Percentiles rank a stretch among this genome's conserved stretches.
Conservation (phyloP, 2,113 vertebrate species). For the Lutjanus erythropterus region DNA sequence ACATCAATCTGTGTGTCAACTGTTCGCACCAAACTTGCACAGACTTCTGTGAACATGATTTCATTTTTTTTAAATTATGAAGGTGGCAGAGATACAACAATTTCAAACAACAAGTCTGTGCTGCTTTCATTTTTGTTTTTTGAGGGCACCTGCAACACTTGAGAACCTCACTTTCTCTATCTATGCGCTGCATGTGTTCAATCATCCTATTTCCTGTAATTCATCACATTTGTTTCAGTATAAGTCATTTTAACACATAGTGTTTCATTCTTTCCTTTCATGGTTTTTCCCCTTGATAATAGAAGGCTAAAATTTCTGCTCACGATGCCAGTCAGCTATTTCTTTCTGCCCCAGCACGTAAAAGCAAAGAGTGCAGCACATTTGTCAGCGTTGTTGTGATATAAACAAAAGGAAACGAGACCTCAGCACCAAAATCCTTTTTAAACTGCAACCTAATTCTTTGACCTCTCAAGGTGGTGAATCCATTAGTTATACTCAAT, state of each 20-base stretch:
- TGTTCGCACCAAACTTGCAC: not conserved
- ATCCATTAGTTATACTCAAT: slow-evolving; percentile 1
- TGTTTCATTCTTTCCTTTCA: slow-evolving; percentile 22
- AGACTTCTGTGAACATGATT: not conserved
- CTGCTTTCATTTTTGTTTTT: not conserved
- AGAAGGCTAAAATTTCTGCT: slow-evolving; percentile 1
- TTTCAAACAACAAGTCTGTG: not conserved
- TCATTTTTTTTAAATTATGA: not conserved
- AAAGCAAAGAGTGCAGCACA: not conserved
- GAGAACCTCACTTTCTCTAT: not conserved
- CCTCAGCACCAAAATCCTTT: slow-evolving; percentile 22
- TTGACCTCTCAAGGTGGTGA: slow-evolving; percentile 14
- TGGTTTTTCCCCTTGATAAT: not conserved
- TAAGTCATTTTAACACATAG: not conserved
- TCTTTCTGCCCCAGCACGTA: slow-evolving; percentile 40
- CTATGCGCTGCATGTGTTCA: not conserved
- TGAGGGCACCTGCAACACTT: not conserved
- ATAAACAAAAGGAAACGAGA: slow-evolving; percentile 38
- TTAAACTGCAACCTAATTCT: slow-evolving; percentile 51
- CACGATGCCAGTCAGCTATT: not conserved
- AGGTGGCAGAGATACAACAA: slow-evolving; percentile 13
- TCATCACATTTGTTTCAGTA: slow-evolving; percentile 33
- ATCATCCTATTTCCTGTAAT: slow-evolving; percentile 23
- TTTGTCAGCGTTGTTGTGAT: slow-evolving; percentile 29
- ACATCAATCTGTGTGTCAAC: not conserved